A percentile compares a stretch with the other conserved stretches of the same genome.
Conservation (phyloP, 1,140 invertebrate species). For the Oncopodura yosiiana region DNA sequence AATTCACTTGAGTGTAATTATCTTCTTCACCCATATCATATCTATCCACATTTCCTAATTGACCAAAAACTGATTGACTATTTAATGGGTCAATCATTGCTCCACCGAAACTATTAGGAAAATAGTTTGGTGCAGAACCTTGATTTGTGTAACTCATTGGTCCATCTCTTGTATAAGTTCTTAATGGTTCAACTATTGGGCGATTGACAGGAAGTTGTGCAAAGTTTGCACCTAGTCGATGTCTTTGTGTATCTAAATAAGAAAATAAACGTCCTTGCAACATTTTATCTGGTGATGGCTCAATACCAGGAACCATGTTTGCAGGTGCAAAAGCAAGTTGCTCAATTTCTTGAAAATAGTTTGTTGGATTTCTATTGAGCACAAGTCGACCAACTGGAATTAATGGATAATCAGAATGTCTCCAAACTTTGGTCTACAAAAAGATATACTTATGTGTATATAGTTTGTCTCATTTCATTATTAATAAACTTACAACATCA, state of each 20-base stretch:
- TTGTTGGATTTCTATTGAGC: conserved; percentile 77
- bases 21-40: conserved; percentile 76
- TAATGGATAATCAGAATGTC: conserved; percentile 78
- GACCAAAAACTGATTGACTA: conserved; percentile 36
- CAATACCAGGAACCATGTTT: conserved; percentile 70
- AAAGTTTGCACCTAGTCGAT: conserved; percentile 86
- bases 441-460: no score
- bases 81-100: conserved; percentile 51
- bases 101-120: conserved; percentile 85
- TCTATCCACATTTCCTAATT: conserved; percentile 38
- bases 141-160: conserved; percentile 50
- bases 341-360: conserved; percentile 91
- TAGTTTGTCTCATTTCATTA: no score
- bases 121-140: conserved; percentile 81
- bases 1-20: conserved; percentile 71
- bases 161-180: conserved; percentile 85
- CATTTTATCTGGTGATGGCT: conserved; percentile 54
- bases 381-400: conserved; percentile 85
- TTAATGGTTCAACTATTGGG: conserved; percentile 46
- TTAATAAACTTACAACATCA: no score
- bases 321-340: conserved; percentile 88
- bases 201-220: conserved; percentile 92
- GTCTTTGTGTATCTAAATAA: conserved; percentile 88
- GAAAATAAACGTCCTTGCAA: conserved; percentile 77
- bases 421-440: conserved; percentile 92